Conservation (phyloP, 2,888 invertebrate genomes). For the Ephialtes manifestator region DNA sequence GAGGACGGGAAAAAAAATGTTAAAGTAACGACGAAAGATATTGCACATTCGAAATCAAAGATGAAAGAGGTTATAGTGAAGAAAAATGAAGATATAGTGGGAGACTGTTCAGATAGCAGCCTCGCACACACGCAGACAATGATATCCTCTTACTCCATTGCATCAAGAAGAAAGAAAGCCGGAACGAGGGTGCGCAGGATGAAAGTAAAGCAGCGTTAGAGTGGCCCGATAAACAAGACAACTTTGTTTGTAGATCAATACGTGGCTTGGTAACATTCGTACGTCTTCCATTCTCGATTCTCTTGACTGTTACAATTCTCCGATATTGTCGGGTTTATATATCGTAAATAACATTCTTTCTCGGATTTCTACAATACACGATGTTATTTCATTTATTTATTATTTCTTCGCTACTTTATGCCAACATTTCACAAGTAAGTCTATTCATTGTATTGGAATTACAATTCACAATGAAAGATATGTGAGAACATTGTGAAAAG, state of each 20-base stretch:
- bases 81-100: not conserved
- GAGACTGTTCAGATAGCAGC: not conserved
- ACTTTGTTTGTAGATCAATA: slow-evolving; percentile 28
- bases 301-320: slow-evolving; percentile 13
- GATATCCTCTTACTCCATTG: not conserved
- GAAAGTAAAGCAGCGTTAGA: slow-evolving; percentile 2
- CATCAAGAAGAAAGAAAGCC: not conserved
- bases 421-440: too few species aligned
- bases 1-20: not conserved
- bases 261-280: slow-evolving; percentile 21
- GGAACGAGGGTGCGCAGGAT: slow-evolving; percentile 17
- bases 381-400: slow-evolving; percentile 12
- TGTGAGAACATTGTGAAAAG: not conserved
- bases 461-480: not conserved
- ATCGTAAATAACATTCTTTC: not conserved
- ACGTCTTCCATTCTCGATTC: slow-evolving; percentile 16
- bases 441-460: not conserved
- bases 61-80: not conserved
- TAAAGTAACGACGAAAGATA: not conserved
- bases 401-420: slow-evolving; percentile 1
- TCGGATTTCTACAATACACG: not conserved
- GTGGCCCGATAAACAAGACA: slow-evolving; percentile 29
- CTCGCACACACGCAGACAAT: not conserved
- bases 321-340: slow-evolving; percentile 13
- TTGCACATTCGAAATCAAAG: not conserved